These are phyloP conservation scores for Hemibagrus wyckioides DNA, from an alignment of 2,113 vertebrate species.

Conservation along the genomic window DNA sequence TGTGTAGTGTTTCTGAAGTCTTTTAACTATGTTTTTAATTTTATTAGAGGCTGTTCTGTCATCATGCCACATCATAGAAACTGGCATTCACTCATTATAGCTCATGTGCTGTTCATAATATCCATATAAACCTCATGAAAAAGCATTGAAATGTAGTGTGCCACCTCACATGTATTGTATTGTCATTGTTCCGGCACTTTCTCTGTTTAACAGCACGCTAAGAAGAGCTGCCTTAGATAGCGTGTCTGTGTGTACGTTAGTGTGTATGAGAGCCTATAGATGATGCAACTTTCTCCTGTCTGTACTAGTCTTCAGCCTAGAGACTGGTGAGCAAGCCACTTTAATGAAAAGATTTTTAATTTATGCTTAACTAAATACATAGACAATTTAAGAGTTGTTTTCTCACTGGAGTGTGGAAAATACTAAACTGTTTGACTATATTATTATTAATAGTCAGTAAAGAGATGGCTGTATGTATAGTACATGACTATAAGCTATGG, in stretches of 20 bases:
- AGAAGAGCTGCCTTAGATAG: constrained; percentile 34
- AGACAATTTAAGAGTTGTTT: not conserved
- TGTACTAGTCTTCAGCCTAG: not conserved
- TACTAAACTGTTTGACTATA: constrained; percentile 2
- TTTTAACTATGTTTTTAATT: constrained; percentile 12
- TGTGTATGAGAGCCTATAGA: constrained; percentile 7
- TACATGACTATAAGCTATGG: not conserved
- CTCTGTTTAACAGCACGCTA: not conserved
- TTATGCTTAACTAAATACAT: not conserved
- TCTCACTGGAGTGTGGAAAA: constrained; percentile 24
- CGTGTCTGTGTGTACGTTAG: not conserved
- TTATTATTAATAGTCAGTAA: not conserved
- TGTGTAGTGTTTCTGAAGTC: constrained; percentile 25
- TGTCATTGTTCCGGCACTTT: constrained; percentile 30
- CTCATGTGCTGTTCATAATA: not conserved
- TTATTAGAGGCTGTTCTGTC: not conserved
- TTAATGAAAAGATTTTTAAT: not conserved
- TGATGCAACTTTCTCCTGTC: not conserved
- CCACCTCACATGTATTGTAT: not conserved
- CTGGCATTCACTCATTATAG: not conserved
- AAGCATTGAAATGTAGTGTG: not conserved
- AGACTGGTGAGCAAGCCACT: constrained; percentile 9
- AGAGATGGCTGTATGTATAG: not conserved
- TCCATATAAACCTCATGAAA: not conserved
- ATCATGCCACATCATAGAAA: not conserved